These are phyloP conservation scores for Phalangium opilio DNA, from an alignment of 2,888 invertebrate species.

Conservation along the genomic window DNA sequence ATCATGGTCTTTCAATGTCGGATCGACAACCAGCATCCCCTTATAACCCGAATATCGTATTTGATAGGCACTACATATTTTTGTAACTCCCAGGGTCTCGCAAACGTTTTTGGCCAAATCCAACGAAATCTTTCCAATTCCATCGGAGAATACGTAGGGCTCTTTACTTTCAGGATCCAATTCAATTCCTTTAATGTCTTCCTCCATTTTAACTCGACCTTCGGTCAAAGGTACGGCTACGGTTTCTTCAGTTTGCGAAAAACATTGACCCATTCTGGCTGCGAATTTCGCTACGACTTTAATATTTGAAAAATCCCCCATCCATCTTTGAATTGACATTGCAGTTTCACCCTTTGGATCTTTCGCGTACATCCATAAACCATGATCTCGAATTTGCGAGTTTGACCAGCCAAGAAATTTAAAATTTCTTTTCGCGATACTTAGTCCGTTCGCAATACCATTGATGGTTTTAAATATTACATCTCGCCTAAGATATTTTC, in stretches of 20 bases:
- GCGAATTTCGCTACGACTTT: slow-evolving; percentile 20
- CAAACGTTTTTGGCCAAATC: slow-evolving; percentile 15
- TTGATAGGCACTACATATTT: not conserved
- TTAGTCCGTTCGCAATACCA: slow-evolving; percentile 4
- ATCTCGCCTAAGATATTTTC: slow-evolving; percentile 3
- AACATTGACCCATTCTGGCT: slow-evolving; percentile 22
- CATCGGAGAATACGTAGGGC: slow-evolving; percentile 19
- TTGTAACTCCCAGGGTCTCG: slow-evolving; percentile 7
- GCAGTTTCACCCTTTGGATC: slow-evolving; percentile 11
- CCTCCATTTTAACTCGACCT: slow-evolving; percentile 6
- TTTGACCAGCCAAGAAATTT: slow-evolving; percentile 21
- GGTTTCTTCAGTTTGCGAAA: slow-evolving; percentile 18
- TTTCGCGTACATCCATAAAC: slow-evolving; percentile 20
- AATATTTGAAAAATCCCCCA: slow-evolving; percentile 20
- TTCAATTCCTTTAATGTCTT: slow-evolving; percentile 5
- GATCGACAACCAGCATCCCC: too few relatives aligned
- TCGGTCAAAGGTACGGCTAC: slow-evolving; percentile 8
- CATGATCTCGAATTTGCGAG: slow-evolving; percentile 22
- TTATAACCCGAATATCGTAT: too few relatives aligned
- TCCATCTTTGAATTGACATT: slow-evolving; percentile 16
- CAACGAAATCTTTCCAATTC: slow-evolving; percentile 17
- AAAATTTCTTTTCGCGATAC: slow-evolving; percentile 14
- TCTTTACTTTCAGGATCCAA: slow-evolving; percentile 1
- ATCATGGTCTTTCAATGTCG: not conserved
- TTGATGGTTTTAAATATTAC: slow-evolving; percentile 7